Evolutionary conservation across 2,797 vertebrate species (phyloP).

Genomic region (Micrastur ruficollis): DNA sequence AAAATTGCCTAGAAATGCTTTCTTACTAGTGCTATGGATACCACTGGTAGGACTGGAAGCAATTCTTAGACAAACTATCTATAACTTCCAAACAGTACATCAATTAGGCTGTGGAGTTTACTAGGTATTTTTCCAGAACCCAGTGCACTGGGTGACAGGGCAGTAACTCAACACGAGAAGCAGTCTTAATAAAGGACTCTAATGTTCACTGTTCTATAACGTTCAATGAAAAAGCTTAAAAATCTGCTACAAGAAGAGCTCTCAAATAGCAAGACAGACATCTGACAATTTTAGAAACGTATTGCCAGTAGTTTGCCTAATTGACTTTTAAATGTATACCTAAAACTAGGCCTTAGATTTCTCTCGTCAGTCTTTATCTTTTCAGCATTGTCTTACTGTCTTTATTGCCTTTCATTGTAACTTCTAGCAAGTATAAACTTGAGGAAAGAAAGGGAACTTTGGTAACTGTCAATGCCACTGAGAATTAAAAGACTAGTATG

Average conservation of each 20-base stretch:
- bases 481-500: not conserved
- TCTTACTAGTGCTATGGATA: constrained; percentile 2
- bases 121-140: constrained; percentile 8
- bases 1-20: not conserved
- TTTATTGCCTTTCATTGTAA: not conserved
- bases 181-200: not conserved
- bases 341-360: constrained; percentile 14
- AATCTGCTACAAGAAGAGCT: not conserved
- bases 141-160: not conserved
- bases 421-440: not conserved
- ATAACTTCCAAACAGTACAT: not conserved
- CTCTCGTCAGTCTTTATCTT: not conserved
- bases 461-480: not conserved
- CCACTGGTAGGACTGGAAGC: not conserved
- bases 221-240: not conserved
- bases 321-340: constrained; percentile 32
- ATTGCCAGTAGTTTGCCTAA: constrained; percentile 3
- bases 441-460: not conserved
- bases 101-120: not conserved
- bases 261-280: not conserved
- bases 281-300: constrained; percentile 24
- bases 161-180: not conserved
- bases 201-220: not conserved
- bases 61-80: constrained; percentile 5
- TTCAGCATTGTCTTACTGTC: not conserved